phyloP scores from a whole-genome alignment of 2,113 vertebrate species.

The Anser brachyrhynchus region DNA sequence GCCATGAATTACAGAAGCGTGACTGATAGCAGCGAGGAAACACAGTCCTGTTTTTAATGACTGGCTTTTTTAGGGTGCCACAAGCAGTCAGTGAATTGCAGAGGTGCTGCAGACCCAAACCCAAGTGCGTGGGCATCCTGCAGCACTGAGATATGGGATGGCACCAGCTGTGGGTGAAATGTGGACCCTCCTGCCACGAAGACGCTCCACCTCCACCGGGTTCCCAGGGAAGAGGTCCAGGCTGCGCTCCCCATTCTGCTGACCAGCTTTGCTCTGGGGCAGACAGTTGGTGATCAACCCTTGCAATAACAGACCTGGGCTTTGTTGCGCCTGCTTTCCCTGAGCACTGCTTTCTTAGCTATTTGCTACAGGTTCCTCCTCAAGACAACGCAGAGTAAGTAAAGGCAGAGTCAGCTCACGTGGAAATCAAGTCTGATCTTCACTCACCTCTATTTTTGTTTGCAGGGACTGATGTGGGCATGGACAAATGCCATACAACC shows the following conservation, averaged over 20 bases:
- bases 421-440: neutral
- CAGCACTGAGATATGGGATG: neutral
- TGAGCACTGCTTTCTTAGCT: neutral
- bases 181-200: neutral
- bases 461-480: rapidly evolving
- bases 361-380: neutral
- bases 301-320: neutral
- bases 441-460: neutral
- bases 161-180: neutral
- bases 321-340: rapidly evolving
- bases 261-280: neutral
- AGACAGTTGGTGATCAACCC: neutral
- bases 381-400: neutral
- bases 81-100: neutral
- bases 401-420: neutral
- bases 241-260: rapidly evolving
- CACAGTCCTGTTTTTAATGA: neutral
- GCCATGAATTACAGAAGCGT: neutral
- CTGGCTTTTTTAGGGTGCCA: neutral
- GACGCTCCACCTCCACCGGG: rapidly evolving
- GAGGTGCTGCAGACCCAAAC: neutral
- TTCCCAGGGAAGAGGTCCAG: neutral
- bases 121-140: neutral
- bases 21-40: neutral
- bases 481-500: neutral